phyloP scores from a whole-genome alignment of 1,140 invertebrate species.

The Polyergus mexicanus region DNA sequence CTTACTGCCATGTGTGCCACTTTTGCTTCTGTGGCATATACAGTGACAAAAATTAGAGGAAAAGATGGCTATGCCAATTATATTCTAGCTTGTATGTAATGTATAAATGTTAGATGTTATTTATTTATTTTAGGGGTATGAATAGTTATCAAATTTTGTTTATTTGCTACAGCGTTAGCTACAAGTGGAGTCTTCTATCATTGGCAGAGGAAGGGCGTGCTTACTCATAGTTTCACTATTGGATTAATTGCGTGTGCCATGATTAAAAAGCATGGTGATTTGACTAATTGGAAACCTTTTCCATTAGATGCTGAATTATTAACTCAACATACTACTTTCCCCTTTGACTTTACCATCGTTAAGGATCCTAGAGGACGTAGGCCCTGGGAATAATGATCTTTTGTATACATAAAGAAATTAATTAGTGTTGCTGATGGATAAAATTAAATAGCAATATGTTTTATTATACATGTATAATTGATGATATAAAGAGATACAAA shows the following conservation, averaged over 20 bases:
- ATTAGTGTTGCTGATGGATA: constrained; percentile 18
- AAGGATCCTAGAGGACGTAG: constrained; percentile 31
- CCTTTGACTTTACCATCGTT: background rate
- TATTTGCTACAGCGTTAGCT: constrained; percentile 30
- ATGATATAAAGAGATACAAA: constrained; percentile 10
- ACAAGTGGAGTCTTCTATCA: background rate
- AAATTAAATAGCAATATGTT: background rate
- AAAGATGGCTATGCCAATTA: constrained; percentile 88
- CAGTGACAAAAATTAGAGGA: constrained; percentile 87
- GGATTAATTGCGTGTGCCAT: background rate
- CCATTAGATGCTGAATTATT: background rate
- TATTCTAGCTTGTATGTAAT: constrained; percentile 75
- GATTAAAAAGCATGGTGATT: background rate
- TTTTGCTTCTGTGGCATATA: constrained; percentile 89
- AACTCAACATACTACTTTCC: background rate
- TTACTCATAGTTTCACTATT: background rate
- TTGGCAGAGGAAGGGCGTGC: background rate
- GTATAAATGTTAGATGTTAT: background rate
- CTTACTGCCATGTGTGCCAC: constrained; percentile 89
- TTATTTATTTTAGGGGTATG: background rate
- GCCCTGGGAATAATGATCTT: background rate
- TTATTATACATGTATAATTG: background rate
- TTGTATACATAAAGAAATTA: background rate
- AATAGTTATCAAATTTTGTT: constrained; percentile 36
- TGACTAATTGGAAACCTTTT: background rate